These are phyloP conservation scores for Rhysida immarginata DNA, from an alignment of 1,140 invertebrate genomes.

Conservation along the genomic window DNA sequence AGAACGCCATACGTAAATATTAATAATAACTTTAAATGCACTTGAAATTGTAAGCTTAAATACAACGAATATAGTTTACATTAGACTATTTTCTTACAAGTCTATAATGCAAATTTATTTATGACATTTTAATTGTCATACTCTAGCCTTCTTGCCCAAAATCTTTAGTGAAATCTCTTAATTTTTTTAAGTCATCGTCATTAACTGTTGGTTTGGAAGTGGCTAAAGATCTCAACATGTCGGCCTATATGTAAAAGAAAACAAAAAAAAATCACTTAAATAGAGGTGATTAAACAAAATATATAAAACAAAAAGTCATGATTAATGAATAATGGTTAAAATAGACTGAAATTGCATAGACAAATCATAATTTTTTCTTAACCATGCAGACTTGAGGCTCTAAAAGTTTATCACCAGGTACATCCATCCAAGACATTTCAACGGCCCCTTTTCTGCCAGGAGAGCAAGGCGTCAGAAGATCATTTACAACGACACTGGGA, in stretches of 20 bases:
- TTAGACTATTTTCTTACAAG: no score
- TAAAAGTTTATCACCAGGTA: constrained; percentile 86
- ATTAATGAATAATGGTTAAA: constrained; percentile 96
- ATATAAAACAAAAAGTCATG: constrained; percentile 81
- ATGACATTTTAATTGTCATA: no score
- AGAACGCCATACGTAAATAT: no score
- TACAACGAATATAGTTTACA: no score
- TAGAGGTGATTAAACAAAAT: no score
- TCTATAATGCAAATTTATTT: no score
- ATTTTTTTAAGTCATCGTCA: constrained; percentile 82
- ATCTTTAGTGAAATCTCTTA: constrained; percentile 92
- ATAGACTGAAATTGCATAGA: no score
- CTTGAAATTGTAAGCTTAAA: no score
- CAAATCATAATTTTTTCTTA: constrained; percentile 72
- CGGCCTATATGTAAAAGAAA: constrained; percentile 43
- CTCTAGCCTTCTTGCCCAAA: constrained; percentile 94
- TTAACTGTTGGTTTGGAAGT: constrained; percentile 97
- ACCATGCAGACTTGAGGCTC: constrained; percentile 94
- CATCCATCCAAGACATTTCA: constrained; percentile 95
- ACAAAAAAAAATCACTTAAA: no score
- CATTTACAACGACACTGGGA: constrained; percentile 64
- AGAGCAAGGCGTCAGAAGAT: constrained; percentile 90
- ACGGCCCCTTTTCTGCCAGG: constrained; percentile 82
- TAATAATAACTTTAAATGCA: no score
- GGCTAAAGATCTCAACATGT: constrained; percentile 81